Percentiles rank a stretch among this genome's conserved stretches.
phyloP scores from a whole-genome alignment of 2,888 invertebrate species.

The Drosophila borborema region DNA sequence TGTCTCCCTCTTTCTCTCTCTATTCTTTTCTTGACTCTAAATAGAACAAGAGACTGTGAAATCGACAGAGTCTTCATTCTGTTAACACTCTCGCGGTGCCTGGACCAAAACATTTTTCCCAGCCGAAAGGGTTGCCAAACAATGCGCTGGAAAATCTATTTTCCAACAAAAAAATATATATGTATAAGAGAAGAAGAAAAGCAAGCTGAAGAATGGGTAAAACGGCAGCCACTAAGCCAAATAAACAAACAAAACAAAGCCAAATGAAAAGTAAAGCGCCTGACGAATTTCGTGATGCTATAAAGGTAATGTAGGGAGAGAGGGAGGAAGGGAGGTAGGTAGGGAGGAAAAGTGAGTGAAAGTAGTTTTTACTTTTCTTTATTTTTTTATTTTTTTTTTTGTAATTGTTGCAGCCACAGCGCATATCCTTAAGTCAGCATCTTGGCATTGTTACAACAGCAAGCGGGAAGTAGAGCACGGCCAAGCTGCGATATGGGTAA shows the following conservation, averaged over 20 bases:
- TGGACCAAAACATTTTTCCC: conserved; percentile 56
- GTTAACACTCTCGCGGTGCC: conserved; percentile 42
- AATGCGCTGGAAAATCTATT: conserved; percentile 65
- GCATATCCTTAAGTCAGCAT: conserved; percentile 38
- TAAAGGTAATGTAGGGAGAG: conserved; percentile 12
- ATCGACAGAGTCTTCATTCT: conserved; percentile 38
- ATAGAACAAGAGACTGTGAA: conserved; percentile 33
- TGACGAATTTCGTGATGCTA: conserved; percentile 37
- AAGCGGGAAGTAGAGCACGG: neutral
- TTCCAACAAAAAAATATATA: conserved; percentile 28
- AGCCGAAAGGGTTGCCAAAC: conserved; percentile 68
- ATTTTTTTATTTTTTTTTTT: conserved; percentile 4
- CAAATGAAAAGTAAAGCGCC: conserved; percentile 13
- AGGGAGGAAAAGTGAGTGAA: conserved; percentile 6
- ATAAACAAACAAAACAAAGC: conserved; percentile 65
- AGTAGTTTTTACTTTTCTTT: conserved; percentile 1
- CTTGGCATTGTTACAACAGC: conserved; percentile 54
- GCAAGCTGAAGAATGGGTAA: conserved; percentile 27
- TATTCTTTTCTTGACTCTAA: conserved; percentile 18
- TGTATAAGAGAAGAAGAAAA: neutral
- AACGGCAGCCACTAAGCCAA: conserved; percentile 64
- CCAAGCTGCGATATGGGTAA: neutral
- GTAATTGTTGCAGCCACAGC: conserved; percentile 41
- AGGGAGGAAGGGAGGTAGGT: neutral
- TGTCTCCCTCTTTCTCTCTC: conserved; percentile 3